These are phyloP conservation scores for Leptinotarsa juncta DNA, from an alignment of 2,888 invertebrate genomes.

Conservation along the genomic window DNA sequence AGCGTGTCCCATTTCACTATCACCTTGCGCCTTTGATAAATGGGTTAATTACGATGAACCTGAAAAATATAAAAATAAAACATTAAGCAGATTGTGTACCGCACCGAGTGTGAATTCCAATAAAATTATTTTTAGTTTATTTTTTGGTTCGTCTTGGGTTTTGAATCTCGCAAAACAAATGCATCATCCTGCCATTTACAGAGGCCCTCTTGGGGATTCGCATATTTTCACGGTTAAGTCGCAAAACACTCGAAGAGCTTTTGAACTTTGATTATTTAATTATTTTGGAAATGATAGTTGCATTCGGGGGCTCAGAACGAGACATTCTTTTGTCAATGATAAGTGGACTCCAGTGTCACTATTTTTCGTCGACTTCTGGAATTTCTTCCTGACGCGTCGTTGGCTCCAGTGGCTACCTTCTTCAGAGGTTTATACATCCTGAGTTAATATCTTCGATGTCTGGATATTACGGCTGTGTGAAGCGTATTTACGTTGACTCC, in stretches of 20 bases:
- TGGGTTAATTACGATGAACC: constrained; percentile 25
- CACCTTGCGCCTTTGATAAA: constrained; percentile 16
- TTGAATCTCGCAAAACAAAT: constrained; percentile 62
- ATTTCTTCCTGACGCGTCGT: no score
- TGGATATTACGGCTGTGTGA: no score
- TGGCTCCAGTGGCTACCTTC: no score
- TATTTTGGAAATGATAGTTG: neutral
- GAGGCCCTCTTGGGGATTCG: constrained; percentile 53
- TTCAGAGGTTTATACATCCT: no score
- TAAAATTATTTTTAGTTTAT: constrained; percentile 59
- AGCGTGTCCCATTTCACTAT: neutral
- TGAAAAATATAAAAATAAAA: constrained; percentile 31
- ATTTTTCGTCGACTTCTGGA: no score
- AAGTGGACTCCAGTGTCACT: no score
- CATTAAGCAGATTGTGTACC: constrained; percentile 29
- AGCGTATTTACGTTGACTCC: no score
- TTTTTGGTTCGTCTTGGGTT: constrained; percentile 54
- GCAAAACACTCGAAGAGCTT: constrained; percentile 32
- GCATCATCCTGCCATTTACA: constrained; percentile 59
- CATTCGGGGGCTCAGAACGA: neutral
- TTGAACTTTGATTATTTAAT: constrained; percentile 37
- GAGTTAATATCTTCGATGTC: no score
- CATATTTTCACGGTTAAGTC: constrained; percentile 42
- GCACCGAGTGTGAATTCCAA: constrained; percentile 37
- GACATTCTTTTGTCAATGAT: neutral